Evolutionary conservation across 2,888 invertebrate species (phyloP), one percentile per base, ranked within the genome.

Genomic region (Caenorhabditis macrosperma): DNA sequence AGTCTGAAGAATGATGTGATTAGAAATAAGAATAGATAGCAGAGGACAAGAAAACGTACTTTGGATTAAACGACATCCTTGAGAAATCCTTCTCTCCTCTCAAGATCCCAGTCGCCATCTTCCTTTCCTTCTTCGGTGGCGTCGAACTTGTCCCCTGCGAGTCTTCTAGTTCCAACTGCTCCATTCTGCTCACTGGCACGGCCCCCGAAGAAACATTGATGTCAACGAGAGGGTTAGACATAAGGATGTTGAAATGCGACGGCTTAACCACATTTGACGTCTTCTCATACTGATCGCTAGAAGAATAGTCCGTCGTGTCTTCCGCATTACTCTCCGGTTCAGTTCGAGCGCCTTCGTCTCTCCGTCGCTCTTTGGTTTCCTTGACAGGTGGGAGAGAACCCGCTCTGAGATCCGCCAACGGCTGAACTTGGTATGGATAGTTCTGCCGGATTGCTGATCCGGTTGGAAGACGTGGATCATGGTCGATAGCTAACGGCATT

Each of bases 241-340:
- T 84, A 35, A 88, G 72, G 12, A 88, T 84, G 59, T 88, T 88
- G 44, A 72, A 83, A 67, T 85, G 82, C 15, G 86, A 77, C 3
- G 74, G 74, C 10, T 54, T 68, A 52, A 69, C 46, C 0, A 74
- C 33, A 66, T 76, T 80, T 5, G 81, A 71, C 6, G 66, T 76
- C 44, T 66, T 77, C 60, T 79, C 78, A 26, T 81, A 83, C 48
- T 85, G 82, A 81, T 88, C 89, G 35, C 88, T 89, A 7, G 87
- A 87, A 10, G 86, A 86, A 75, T 90, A 89, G 69, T 88, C 89
- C 0, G 90, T 89, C n/a, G 89, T 90, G 68, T 89, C 89, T 46
- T 90, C 90, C 24, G 86, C 86, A 28, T 86, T 86, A 44, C 84
- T 85, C 66, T 90, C 89, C 9, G 88, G 88, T 68, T 89, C 89